Conservation (phyloP, 2,797 vertebrate species). For the Myotis planiceps region DNA sequence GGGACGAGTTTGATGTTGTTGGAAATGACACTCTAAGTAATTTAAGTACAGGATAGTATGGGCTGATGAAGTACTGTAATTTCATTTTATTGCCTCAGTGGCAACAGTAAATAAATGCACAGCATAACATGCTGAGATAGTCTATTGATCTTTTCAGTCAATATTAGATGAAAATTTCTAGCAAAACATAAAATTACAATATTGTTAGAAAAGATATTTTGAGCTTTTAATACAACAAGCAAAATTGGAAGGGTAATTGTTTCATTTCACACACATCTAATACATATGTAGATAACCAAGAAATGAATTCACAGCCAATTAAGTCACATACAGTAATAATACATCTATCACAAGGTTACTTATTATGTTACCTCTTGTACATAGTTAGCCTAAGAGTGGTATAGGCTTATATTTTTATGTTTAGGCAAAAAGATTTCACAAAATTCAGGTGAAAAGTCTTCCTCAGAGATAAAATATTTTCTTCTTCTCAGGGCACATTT, state of each 20-base stretch:
- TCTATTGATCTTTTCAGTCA: slow-evolving; percentile 69
- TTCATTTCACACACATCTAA: slow-evolving; percentile 34
- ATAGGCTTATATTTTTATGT: not conserved
- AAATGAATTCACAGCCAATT: slow-evolving; percentile 1
- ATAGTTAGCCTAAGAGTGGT: not conserved
- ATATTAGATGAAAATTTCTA: slow-evolving; percentile 65
- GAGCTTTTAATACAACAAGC: slow-evolving; percentile 49
- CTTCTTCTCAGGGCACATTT: not conserved
- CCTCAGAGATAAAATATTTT: not conserved
- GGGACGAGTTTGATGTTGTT: not conserved
- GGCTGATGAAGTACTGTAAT: slow-evolving; percentile 55
- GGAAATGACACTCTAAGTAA: slow-evolving; percentile 50
- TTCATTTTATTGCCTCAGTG: slow-evolving; percentile 63
- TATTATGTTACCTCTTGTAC: not conserved
- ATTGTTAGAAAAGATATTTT: slow-evolving; percentile 60
- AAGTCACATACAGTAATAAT: not conserved
- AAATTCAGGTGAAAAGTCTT: not conserved
- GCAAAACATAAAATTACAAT: slow-evolving; percentile 70
- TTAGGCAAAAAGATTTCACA: not conserved
- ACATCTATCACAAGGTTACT: not conserved
- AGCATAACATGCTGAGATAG: slow-evolving; percentile 54
- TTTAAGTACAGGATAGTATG: slow-evolving; percentile 29
- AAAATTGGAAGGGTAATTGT: slow-evolving; percentile 38
- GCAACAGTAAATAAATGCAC: slow-evolving; percentile 64
- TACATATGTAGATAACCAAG: not conserved